Conservation (phyloP, 2,797 vertebrate genomes). For the Borostomias antarcticus region DNA sequence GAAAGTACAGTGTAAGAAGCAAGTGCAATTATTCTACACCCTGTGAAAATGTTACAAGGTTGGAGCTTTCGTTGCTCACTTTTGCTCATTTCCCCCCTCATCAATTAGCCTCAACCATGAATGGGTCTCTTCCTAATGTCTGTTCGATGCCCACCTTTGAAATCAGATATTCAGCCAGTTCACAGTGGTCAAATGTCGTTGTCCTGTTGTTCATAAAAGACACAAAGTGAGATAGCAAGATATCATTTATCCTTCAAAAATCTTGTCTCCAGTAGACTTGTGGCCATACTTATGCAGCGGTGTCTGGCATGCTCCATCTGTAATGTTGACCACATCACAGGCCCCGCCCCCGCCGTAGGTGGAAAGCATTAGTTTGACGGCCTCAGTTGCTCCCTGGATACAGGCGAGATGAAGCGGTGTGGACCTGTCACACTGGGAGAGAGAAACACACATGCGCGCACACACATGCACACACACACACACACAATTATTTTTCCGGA, state of each 20-base stretch:
- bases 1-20: no score
- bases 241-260: not conserved
- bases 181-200: slow-evolving; percentile 84
- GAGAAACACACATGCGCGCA: not conserved
- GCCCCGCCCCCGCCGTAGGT: slow-evolving; percentile 73
- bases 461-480: not conserved
- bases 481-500: no score
- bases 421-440: slow-evolving; percentile 79
- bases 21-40: no score
- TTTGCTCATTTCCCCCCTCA: no score
- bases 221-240: slow-evolving; percentile 16
- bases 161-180: slow-evolving; percentile 84
- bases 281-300: slow-evolving; percentile 81
- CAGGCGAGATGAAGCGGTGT: slow-evolving; percentile 88
- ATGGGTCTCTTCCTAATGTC: no score
- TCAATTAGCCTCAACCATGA: no score
- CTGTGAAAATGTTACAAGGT: no score
- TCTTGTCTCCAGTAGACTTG: no score
- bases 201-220: slow-evolving; percentile 68
- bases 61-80: no score
- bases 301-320: slow-evolving; percentile 82
- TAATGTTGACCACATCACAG: slow-evolving; percentile 77
- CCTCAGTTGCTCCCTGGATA: slow-evolving; percentile 84
- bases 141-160: slow-evolving; percentile 85
- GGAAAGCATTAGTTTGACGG: slow-evolving; percentile 84